Evolutionary conservation across 2,113 vertebrate genomes (phyloP), one percentile per base, ranked within the genome.

Genomic region (Coregonus clupeaformis): DNA sequence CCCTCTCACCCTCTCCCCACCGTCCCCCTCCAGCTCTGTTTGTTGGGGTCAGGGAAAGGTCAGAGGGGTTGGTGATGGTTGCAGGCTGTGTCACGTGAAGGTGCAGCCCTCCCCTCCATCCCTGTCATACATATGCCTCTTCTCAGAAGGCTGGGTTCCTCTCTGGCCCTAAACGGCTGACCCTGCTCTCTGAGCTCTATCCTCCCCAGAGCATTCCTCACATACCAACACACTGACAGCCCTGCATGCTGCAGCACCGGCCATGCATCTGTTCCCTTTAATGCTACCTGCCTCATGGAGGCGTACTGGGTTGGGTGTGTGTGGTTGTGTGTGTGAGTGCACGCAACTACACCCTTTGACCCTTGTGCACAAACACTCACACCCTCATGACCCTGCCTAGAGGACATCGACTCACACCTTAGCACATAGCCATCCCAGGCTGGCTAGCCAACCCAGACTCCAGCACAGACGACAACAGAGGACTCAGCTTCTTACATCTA

Each of bases 151-250:
- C 72, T 52, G 16, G 49, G 52, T 74, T 45, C 59, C 59, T 30
- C 27, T 22, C 36, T 55, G 60, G 68, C 68, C 62, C 47, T 66
- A 57, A 42, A 20, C 57, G 30, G n/a, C 25, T 24, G 20, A 30
- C 66, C 32, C 65, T 49, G 13, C 60, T 11, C 71, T 32, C 4
- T 20, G 13, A 16, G 14, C n/a, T 65, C 47, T 27, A 63, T 77
- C 62, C 73, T 78, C 74, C 77, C 80, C 80, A 76, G 68, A 74
- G 82, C 86, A 92, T 93, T 91, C 87, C 84, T 82, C 13, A 84
- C 87, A 93, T 93, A 92, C 89, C 86, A 76, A 29, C 80, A 79
- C 68, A 76, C 80, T 85, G 84, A n/a, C 89, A 85, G 76, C 62
- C 78, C 78, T 24, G 49, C 42, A n/a, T 49, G 47, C 49, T 52